These are phyloP conservation scores for Psammodynastes pulverulentus DNA, from an alignment of 2,113 vertebrate species.

Conservation along the genomic window DNA sequence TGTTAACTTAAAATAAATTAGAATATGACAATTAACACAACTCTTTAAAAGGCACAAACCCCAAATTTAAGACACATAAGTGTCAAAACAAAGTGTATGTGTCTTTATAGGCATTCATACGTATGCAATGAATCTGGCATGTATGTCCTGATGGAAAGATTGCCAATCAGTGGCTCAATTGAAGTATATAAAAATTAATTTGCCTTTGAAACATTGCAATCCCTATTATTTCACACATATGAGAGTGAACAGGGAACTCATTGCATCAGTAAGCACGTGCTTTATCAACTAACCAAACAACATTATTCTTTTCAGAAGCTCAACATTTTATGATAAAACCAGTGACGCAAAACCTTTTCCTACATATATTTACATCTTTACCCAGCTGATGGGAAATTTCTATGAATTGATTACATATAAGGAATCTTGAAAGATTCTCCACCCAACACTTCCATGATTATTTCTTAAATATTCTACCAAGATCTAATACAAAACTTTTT, in stretches of 20 bases:
- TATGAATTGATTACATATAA: neutral
- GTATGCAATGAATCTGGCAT: neutral
- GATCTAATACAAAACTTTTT: neutral
- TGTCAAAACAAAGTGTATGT: neutral
- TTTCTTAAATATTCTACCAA: constrained; percentile 6
- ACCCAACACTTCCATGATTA: neutral
- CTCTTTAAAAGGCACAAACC: neutral
- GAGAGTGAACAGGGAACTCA: neutral
- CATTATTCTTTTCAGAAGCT: constrained; percentile 27
- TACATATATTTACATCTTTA: neutral
- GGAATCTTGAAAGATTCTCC: neutral
- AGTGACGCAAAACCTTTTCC: neutral
- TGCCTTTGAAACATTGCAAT: neutral
- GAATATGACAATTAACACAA: neutral
- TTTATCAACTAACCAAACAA: neutral
- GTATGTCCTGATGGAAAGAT: neutral
- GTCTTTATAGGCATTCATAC: neutral
- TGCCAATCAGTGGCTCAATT: neutral
- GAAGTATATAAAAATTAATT: neutral
- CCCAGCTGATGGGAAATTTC: neutral
- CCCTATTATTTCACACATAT: neutral
- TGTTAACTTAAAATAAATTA: neutral
- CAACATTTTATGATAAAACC: constrained; percentile 2
- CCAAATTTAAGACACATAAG: neutral
- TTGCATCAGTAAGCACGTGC: neutral